These are phyloP conservation scores for Palythoa grandis DNA, from an alignment of 92 coral and sea anemone species.

Conservation along the genomic window DNA sequence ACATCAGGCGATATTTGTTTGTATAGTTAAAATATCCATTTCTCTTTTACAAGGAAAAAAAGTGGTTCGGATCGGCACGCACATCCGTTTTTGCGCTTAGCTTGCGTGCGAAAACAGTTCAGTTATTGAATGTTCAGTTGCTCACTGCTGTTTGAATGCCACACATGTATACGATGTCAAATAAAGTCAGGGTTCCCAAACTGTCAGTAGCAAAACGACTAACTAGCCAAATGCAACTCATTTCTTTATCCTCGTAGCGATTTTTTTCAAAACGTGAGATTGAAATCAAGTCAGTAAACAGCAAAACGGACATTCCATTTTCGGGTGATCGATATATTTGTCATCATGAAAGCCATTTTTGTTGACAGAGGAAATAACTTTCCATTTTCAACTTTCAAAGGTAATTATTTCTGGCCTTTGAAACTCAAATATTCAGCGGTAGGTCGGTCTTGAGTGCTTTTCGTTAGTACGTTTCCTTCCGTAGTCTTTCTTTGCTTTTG, in stretches of 20 bases:
- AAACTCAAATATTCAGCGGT: not conserved
- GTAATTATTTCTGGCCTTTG: not conserved
- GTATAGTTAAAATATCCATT: too few relatives aligned
- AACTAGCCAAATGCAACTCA: not conserved
- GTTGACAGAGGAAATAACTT: not conserved
- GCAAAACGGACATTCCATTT: not conserved
- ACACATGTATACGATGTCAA: too few relatives aligned
- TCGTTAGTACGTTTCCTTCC: not conserved
- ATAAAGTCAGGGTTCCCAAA: too few relatives aligned
- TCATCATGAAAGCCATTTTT: not conserved
- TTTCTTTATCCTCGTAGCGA: too few relatives aligned
- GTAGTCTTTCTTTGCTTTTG: not conserved
- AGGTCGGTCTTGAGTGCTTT: not conserved
- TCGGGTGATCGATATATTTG: not conserved
- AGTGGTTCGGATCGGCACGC: too few relatives aligned
- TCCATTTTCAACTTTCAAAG: not conserved
- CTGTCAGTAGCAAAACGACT: too few relatives aligned
- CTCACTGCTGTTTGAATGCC: too few relatives aligned
- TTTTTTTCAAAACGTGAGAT: not conserved
- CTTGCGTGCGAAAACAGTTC: too few relatives aligned
- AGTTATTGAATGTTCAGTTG: too few relatives aligned
- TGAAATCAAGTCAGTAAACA: not conserved
- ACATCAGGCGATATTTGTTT: too few relatives aligned
- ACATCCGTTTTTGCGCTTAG: too few relatives aligned
- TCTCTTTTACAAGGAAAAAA: too few relatives aligned